phyloP scores from a whole-genome alignment of 2,797 vertebrate species.

The Eutrigla gurnardus region DNA sequence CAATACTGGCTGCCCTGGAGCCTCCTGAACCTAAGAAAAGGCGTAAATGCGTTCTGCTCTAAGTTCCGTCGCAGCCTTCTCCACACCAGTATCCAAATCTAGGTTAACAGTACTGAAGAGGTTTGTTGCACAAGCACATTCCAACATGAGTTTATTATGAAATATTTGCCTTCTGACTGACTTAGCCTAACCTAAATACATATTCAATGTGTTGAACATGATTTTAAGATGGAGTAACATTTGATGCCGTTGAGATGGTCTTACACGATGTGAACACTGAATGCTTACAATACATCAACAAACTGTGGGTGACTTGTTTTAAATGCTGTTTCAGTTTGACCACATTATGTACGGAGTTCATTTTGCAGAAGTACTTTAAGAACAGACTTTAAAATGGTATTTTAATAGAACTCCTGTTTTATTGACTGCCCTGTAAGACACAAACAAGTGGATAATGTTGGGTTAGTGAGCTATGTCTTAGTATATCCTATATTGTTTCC shows the following conservation, averaged over 20 bases:
- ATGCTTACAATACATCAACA: slow-evolving; percentile 11
- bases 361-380: slow-evolving; percentile 30
- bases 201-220: slow-evolving; percentile 45
- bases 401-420: slow-evolving; percentile 23
- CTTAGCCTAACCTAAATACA: slow-evolving; percentile 51
- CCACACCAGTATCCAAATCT: slow-evolving; percentile 74
- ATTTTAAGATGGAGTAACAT: slow-evolving; percentile 47
- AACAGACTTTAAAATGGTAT: slow-evolving; percentile 18
- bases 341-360: slow-evolving; percentile 21
- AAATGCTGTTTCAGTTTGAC: slow-evolving; percentile 22
- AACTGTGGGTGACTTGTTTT: slow-evolving; percentile 14
- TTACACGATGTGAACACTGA: slow-evolving; percentile 44
- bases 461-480: slow-evolving; percentile 16
- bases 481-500: slow-evolving; percentile 4
- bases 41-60: slow-evolving; percentile 96
- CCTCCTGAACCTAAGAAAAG: slow-evolving; percentile 98
- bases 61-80: slow-evolving; percentile 81
- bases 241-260: slow-evolving; percentile 38
- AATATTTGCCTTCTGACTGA: slow-evolving; percentile 63
- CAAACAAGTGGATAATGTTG: slow-evolving; percentile 27
- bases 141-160: slow-evolving; percentile 64
- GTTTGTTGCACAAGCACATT: slow-evolving; percentile 73
- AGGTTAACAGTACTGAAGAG: slow-evolving; percentile 69
- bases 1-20: slow-evolving; percentile 97
- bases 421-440: slow-evolving; percentile 32